Evolutionary conservation across 2,113 vertebrate genomes (phyloP).

Genomic region (Lamprotornis superbus): DNA sequence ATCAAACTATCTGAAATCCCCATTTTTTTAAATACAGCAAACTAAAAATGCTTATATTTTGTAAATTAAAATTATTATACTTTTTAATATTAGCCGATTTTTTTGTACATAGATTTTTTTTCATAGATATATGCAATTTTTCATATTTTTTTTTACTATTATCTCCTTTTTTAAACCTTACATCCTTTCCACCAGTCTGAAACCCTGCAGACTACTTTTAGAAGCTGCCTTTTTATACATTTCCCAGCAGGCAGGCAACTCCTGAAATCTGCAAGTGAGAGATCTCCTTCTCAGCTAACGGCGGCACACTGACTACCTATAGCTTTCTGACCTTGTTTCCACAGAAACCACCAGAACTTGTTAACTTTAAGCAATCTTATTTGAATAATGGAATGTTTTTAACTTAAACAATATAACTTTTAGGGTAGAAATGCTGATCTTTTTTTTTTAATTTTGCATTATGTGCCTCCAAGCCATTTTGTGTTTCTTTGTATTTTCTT

Average conservation of each 20-base stretch:
- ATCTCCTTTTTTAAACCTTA: neutral
- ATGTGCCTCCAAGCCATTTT: neutral
- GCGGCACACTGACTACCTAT: neutral
- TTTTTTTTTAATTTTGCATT: slow-evolving; percentile 11
- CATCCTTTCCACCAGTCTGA: neutral
- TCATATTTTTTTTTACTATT: neutral
- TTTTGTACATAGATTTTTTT: neutral
- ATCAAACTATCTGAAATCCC: neutral
- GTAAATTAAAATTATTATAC: neutral
- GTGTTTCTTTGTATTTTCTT: neutral
- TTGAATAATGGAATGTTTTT: slow-evolving; percentile 43
- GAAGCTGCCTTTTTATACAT: neutral
- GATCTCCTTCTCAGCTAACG: neutral
- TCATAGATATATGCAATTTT: neutral
- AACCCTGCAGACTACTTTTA: neutral
- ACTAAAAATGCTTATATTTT: neutral
- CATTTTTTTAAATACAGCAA: neutral
- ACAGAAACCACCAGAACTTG: slow-evolving; percentile 44
- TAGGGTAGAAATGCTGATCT: neutral
- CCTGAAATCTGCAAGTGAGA: slow-evolving; percentile 25
- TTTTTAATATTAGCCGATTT: neutral
- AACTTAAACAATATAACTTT: slow-evolving; percentile 21
- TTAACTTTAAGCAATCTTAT: slow-evolving; percentile 19
- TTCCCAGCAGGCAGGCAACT: slow-evolving; percentile 35
- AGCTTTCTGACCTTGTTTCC: slow-evolving; percentile 59